Evolutionary conservation across 2,113 vertebrate genomes (phyloP).

Genomic region (Labeo catla): DNA sequence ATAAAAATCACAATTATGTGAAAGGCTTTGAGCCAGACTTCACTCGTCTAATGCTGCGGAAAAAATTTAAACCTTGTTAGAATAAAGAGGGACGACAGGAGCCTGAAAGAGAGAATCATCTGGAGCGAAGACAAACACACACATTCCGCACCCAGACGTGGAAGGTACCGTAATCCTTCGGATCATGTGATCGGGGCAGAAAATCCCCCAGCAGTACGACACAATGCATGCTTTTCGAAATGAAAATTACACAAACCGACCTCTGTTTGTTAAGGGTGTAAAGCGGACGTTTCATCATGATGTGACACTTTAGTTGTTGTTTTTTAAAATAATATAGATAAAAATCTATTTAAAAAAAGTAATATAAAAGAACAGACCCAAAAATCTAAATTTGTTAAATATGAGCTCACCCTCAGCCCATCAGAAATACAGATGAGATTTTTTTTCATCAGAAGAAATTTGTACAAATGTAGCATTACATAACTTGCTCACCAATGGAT

Average conservation of each 20-base stretch:
- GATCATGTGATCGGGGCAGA: constrained; percentile 15
- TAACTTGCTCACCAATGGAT: background rate
- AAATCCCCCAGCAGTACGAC: background rate
- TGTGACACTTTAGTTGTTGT: background rate
- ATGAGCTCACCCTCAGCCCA: no score
- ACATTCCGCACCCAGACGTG: constrained; percentile 18
- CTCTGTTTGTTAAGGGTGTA: background rate
- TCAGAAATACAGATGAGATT: no score
- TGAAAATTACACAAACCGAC: background rate
- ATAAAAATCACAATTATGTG: background rate
- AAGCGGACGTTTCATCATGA: background rate
- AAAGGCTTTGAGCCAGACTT: background rate
- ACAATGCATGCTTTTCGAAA: background rate
- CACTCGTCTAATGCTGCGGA: background rate
- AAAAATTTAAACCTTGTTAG: background rate
- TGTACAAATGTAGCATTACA: background rate
- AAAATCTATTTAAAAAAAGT: background rate
- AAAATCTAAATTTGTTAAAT: no score
- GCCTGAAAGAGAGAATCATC: background rate
- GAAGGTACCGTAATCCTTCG: background rate
- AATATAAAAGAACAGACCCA: no score
- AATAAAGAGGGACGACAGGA: background rate
- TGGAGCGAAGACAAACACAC: background rate
- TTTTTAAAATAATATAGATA: background rate
- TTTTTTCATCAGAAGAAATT: no score